These are phyloP conservation scores for Lepeophtheirus salmonis DNA, from an alignment of 1,140 invertebrate species.

Conservation along the genomic window DNA sequence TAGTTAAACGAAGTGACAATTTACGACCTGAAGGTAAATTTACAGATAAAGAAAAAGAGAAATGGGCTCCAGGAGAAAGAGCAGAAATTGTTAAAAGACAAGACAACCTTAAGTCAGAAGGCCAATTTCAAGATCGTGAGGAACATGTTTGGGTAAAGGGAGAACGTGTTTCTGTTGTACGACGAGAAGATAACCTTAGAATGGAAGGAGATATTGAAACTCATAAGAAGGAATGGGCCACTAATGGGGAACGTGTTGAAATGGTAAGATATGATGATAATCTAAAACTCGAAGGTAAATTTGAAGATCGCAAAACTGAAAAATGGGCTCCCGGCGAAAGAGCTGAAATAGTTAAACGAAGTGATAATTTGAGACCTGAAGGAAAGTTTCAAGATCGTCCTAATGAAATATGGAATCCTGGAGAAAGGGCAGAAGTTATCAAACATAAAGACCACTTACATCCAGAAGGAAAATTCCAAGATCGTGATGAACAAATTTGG, in stretches of 20 bases:
- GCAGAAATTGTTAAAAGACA: conserved; percentile 21
- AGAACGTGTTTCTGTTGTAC: conserved; percentile 19
- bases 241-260: conserved; percentile 16
- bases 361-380: not conserved
- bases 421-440: conserved; percentile 29
- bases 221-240: conserved; percentile 24
- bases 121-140: conserved; percentile 20
- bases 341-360: conserved; percentile 3
- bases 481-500: conserved; percentile 24
- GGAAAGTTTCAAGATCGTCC: conserved; percentile 26
- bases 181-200: conserved; percentile 22
- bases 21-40: conserved; percentile 42
- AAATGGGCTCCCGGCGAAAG: conserved; percentile 22
- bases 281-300: conserved; percentile 31
- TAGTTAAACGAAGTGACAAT: conserved; percentile 31
- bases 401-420: conserved; percentile 12
- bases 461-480: conserved; percentile 19
- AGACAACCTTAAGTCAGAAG: conserved; percentile 25
- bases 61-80: conserved; percentile 18
- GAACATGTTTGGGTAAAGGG: conserved; percentile 17
- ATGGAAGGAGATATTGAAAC: conserved; percentile 24
- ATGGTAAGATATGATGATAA: conserved; percentile 9
- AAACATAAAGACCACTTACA: conserved; percentile 36
- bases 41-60: conserved; percentile 9
- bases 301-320: conserved; percentile 30